These are phyloP conservation scores for Pachyuromys duprasi DNA, from an alignment of 2,797 vertebrate species.

Conservation along the genomic window DNA sequence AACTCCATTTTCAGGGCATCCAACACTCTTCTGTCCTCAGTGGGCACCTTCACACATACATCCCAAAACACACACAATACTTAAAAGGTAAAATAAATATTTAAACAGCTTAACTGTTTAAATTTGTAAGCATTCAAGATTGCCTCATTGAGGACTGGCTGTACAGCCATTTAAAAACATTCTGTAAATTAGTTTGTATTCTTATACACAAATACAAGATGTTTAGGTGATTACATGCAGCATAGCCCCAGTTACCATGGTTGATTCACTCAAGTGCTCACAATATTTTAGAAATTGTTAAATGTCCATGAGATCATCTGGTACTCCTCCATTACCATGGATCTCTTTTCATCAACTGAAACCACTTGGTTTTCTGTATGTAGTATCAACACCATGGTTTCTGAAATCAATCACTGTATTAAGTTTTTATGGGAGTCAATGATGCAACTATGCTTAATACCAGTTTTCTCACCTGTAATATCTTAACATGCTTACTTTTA, in stretches of 20 bases:
- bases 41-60: background rate
- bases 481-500: slow-evolving; percentile 1
- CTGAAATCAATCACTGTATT: background rate
- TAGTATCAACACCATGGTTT: background rate
- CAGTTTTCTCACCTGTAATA: background rate
- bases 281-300: background rate
- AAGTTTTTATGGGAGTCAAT: background rate
- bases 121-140: background rate
- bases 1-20: background rate
- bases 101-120: background rate
- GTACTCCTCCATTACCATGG: background rate
- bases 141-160: background rate
- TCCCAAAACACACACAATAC: background rate
- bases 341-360: background rate
- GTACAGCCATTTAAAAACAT: background rate
- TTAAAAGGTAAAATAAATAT: background rate
- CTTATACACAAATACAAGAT: background rate
- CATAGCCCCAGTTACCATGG: background rate
- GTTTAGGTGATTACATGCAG: background rate
- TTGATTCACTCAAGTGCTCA: background rate
- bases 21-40: background rate
- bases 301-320: background rate
- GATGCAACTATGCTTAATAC: background rate
- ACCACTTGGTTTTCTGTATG: background rate
- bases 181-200: background rate